Conservation (phyloP, 1,140 invertebrate species). For the Papilio xuthus region DNA sequence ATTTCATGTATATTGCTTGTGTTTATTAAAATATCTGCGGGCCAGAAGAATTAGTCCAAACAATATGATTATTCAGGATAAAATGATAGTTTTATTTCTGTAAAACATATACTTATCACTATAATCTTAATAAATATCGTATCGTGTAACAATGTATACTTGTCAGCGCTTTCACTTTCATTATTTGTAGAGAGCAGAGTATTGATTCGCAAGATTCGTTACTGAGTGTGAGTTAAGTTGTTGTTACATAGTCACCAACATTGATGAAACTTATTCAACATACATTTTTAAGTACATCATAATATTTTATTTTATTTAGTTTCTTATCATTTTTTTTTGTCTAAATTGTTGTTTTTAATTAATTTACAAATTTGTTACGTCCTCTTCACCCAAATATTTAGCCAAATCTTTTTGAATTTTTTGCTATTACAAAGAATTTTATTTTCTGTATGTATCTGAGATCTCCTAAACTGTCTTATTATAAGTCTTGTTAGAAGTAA, state of each 20-base stretch:
- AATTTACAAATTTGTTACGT: too few species aligned
- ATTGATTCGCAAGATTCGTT: not conserved
- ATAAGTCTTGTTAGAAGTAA: too few species aligned
- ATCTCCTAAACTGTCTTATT: too few species aligned
- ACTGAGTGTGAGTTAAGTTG: not conserved
- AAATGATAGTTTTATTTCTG: too few species aligned
- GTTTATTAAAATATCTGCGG: too few species aligned
- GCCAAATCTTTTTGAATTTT: too few species aligned
- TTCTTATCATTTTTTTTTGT: not conserved
- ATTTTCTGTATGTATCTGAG: too few species aligned
- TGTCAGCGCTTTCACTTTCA: constrained; percentile 23
- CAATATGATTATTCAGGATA: too few species aligned
- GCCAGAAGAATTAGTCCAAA: too few species aligned
- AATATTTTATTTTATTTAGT: not conserved
- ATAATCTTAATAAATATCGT: not conserved
- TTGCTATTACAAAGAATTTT: too few species aligned
- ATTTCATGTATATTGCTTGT: too few species aligned
- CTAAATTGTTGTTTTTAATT: not conserved
- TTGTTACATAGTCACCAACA: not conserved
- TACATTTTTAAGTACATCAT: not conserved
- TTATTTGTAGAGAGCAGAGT: constrained; percentile 14
- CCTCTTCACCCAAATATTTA: too few species aligned
- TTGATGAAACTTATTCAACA: not conserved
- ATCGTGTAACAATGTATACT: constrained; percentile 21
- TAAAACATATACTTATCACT: not conserved